These are phyloP conservation scores for Planiliza haematocheilus DNA, from an alignment of 2,113 vertebrate genomes.

Conservation along the genomic window DNA sequence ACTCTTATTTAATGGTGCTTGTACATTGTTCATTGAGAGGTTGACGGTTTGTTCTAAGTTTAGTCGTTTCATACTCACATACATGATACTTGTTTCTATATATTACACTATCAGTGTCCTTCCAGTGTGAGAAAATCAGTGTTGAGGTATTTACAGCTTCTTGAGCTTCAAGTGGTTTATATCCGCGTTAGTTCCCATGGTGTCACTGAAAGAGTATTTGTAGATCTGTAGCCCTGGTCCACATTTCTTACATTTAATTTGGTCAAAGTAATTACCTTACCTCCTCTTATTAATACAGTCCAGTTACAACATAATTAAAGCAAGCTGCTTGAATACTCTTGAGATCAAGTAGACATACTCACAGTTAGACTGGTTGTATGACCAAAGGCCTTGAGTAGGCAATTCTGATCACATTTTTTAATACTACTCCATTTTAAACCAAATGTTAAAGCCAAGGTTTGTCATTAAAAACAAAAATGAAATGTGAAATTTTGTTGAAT, in stretches of 20 bases:
- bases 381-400: no score
- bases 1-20: no score
- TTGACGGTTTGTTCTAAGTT: no score
- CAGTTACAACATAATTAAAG: conserved; percentile 41
- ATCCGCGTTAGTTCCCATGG: background rate
- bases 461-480: no score
- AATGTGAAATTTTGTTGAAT: no score
- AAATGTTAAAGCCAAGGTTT: no score
- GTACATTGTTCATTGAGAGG: no score
- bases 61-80: background rate
- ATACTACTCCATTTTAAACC: no score
- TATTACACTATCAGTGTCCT: background rate
- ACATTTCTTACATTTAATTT: conserved; percentile 39
- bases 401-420: no score
- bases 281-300: conserved; percentile 18
- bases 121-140: background rate
- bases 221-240: background rate
- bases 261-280: conserved; percentile 44
- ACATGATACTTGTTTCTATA: background rate
- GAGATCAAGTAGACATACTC: conserved; percentile 12
- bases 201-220: conserved; percentile 1
- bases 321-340: conserved; percentile 39
- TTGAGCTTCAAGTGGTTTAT: background rate
- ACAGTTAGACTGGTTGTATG: background rate
- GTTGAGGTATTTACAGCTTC: background rate